These are phyloP conservation scores for Teinopalpus imperialis DNA, from an alignment of 2,888 invertebrate species.

Conservation along the genomic window DNA sequence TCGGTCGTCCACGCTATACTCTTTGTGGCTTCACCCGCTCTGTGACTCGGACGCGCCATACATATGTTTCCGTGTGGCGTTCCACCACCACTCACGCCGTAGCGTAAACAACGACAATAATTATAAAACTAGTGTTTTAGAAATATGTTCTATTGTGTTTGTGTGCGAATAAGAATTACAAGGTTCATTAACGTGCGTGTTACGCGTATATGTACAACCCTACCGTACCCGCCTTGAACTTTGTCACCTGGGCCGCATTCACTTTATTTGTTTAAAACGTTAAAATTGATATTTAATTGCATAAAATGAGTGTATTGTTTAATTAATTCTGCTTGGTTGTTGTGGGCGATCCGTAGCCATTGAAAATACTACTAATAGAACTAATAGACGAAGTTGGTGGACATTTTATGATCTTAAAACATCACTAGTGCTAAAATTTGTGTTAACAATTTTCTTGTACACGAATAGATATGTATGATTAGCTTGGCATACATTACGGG, in stretches of 20 bases:
- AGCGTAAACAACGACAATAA: constrained; percentile 4
- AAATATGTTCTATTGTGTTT: neutral
- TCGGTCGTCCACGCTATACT: constrained; percentile 38
- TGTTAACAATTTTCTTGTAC: too few species aligned
- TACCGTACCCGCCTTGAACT: constrained; percentile 43
- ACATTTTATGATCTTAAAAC: too few species aligned
- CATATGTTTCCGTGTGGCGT: constrained; percentile 39
- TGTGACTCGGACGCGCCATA: constrained; percentile 34
- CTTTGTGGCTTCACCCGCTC: constrained; percentile 37
- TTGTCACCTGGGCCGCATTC: constrained; percentile 40
- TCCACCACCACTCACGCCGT: constrained; percentile 19
- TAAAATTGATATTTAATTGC: constrained; percentile 13
- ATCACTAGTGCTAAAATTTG: too few species aligned
- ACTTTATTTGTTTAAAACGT: constrained; percentile 22
- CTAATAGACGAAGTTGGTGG: too few species aligned
- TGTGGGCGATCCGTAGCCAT: too few species aligned
- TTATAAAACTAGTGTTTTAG: constrained; percentile 1
- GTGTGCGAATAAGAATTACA: constrained; percentile 28
- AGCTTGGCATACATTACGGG: too few species aligned
- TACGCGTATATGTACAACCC: constrained; percentile 18
- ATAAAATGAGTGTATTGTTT: constrained; percentile 9
- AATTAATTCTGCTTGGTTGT: neutral
- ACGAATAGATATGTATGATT: too few species aligned
- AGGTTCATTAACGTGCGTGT: constrained; percentile 29
- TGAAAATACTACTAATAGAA: too few species aligned